These are phyloP conservation scores for Cetonia aurata DNA, from an alignment of 2,888 invertebrate species.

Conservation along the genomic window DNA sequence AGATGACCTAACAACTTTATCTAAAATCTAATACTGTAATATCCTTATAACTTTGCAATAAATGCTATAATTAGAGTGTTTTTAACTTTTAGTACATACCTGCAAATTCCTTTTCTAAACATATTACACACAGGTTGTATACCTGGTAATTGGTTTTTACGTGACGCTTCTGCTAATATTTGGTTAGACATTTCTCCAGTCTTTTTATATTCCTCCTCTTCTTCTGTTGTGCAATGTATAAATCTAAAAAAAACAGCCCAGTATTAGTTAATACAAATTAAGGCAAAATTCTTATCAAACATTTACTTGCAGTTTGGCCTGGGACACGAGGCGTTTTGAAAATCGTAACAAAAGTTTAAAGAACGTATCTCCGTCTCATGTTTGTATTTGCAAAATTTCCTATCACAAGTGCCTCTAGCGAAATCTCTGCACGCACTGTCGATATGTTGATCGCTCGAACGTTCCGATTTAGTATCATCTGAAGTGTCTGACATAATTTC, in stretches of 20 bases:
- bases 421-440: constrained; percentile 71
- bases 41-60: not conserved
- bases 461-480: constrained; percentile 59
- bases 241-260: constrained; percentile 69
- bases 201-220: constrained; percentile 80
- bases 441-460: constrained; percentile 56
- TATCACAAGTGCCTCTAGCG: constrained; percentile 71
- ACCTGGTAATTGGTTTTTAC: constrained; percentile 65
- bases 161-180: constrained; percentile 65
- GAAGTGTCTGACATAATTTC: constrained; percentile 61
- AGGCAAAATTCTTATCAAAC: not conserved
- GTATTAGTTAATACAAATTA: not conserved
- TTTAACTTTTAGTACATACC: constrained; percentile 53
- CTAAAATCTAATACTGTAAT: too few relatives aligned
- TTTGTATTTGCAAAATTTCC: constrained; percentile 70
- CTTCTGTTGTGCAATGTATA: constrained; percentile 82
- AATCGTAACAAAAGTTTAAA: constrained; percentile 74
- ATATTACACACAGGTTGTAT: constrained; percentile 68
- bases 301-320: constrained; percentile 75
- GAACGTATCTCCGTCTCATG: constrained; percentile 66
- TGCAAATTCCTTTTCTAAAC: constrained; percentile 68
- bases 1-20: too few relatives aligned
- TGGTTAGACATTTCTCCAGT: constrained; percentile 79
- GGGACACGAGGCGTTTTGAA: constrained; percentile 82
- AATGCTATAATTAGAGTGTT: not conserved